These are phyloP conservation scores for Aurelia aurita DNA, from an alignment of 30 jellyfish, hydroid and myxozoan genomes.

Conservation along the genomic window DNA sequence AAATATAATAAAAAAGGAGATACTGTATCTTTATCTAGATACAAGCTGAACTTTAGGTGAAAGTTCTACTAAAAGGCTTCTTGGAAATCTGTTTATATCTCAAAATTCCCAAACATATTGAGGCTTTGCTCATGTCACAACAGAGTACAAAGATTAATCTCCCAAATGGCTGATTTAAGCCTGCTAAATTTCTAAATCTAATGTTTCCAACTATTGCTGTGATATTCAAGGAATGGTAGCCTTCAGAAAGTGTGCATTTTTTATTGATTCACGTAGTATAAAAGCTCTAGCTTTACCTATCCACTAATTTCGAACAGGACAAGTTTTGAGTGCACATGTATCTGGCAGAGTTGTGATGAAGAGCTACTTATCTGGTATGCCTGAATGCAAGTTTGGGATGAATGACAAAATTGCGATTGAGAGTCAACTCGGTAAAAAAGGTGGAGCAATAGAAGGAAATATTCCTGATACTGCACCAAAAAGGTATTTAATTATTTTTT, in stretches of 20 bases:
- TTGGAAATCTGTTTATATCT: no score
- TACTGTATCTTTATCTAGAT: no score
- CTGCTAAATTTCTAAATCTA: no score
- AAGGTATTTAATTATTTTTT: constrained; percentile 24
- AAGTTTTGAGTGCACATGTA: constrained; percentile 96
- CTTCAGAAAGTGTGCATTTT: background rate
- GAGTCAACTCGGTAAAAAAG: constrained; percentile 77
- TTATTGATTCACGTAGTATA: background rate
- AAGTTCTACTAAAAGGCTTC: no score
- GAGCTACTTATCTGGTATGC: constrained; percentile 98
- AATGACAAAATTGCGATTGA: constrained; percentile 96
- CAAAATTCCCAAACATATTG: background rate
- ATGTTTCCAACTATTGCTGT: no score
- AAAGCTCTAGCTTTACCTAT: background rate
- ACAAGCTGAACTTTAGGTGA: no score
- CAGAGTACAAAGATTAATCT: no score
- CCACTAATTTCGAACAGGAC: constrained; percentile 67
- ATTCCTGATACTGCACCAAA: constrained; percentile 75
- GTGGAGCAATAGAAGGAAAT: constrained; percentile 67
- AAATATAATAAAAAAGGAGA: no score
- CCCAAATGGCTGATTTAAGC: no score
- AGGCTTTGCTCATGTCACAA: background rate
- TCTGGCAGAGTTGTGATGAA: constrained; percentile 94
- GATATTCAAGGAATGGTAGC: background rate
- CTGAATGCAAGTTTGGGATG: constrained; percentile 99